phyloP scores from a whole-genome alignment of 2,797 vertebrate species.

The Hylomyscus alleni region DNA sequence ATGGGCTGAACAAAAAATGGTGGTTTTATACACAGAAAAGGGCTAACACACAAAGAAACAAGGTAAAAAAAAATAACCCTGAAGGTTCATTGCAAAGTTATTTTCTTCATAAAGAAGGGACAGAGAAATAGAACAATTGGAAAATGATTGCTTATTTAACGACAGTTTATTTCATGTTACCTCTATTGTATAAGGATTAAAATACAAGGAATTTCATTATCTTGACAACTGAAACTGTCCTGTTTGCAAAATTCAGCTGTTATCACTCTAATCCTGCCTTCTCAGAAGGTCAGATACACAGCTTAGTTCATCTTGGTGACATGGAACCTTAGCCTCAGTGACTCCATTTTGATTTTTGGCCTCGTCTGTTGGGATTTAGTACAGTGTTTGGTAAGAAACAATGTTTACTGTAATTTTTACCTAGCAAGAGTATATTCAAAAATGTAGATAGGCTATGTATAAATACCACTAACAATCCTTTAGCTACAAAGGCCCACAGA shows the following conservation, averaged over 20 bases:
- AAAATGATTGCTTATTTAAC: conserved; percentile 27
- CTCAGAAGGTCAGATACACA: conserved; percentile 10
- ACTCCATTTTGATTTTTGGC: background rate
- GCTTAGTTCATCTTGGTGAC: background rate
- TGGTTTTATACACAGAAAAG: background rate
- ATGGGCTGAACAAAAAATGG: background rate
- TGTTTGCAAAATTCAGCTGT: background rate
- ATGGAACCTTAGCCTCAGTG: background rate
- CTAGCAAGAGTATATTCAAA: background rate
- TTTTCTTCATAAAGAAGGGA: background rate
- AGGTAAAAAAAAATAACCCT: background rate
- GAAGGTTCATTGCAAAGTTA: background rate
- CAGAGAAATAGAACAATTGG: background rate
- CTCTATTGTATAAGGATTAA: conserved; percentile 33
- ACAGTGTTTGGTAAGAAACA: background rate
- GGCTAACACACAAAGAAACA: background rate
- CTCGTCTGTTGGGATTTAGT: background rate
- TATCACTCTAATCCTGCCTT: background rate
- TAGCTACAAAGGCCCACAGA: background rate
- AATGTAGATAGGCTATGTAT: background rate
- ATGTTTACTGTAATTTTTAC: background rate
- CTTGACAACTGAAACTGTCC: background rate
- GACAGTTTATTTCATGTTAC: background rate
- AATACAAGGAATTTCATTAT: conserved; percentile 17
- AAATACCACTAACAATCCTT: background rate